Conservation (phyloP, 2,888 invertebrate genomes). For the Dolichomitus sp. region DNA sequence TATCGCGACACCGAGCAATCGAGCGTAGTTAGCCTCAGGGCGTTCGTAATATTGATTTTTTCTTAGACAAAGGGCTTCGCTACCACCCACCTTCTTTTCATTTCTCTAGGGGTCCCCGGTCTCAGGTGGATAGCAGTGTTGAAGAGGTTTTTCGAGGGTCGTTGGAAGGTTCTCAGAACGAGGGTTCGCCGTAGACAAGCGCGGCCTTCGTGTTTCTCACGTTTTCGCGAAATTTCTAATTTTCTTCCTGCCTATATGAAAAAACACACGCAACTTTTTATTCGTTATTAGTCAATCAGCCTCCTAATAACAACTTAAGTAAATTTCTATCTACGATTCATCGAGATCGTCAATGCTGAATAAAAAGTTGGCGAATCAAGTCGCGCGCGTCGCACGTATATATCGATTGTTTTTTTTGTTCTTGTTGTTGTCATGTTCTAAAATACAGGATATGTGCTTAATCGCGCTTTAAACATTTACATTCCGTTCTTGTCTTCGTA, state of each 20-base stretch:
- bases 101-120: constrained; percentile 54
- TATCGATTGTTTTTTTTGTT: constrained; percentile 9
- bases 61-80: constrained; percentile 56
- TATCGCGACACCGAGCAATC: constrained; percentile 44
- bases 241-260: constrained; percentile 6
- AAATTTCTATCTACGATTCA: constrained; percentile 33
- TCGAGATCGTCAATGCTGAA: constrained; percentile 37
- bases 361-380: constrained; percentile 22
- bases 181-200: constrained; percentile 45
- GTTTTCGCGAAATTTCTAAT: constrained; percentile 25
- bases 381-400: constrained; percentile 2
- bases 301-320: constrained; percentile 50
- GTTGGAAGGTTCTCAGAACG: constrained; percentile 29
- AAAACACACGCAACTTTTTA: constrained; percentile 28
- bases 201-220: constrained; percentile 33
- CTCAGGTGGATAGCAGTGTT: constrained; percentile 52
- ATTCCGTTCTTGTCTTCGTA: constrained; percentile 62
- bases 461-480: constrained; percentile 68
- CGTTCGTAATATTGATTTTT: constrained; percentile 62
- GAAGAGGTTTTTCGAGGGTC: constrained; percentile 38
- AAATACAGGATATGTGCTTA: constrained; percentile 76
- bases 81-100: constrained; percentile 52
- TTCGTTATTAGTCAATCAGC: constrained; percentile 9
- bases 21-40: constrained; percentile 55
- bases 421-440: constrained; percentile 27